Conservation (phyloP, 2,113 vertebrate genomes). For the Pyrgilauda ruficollis region DNA sequence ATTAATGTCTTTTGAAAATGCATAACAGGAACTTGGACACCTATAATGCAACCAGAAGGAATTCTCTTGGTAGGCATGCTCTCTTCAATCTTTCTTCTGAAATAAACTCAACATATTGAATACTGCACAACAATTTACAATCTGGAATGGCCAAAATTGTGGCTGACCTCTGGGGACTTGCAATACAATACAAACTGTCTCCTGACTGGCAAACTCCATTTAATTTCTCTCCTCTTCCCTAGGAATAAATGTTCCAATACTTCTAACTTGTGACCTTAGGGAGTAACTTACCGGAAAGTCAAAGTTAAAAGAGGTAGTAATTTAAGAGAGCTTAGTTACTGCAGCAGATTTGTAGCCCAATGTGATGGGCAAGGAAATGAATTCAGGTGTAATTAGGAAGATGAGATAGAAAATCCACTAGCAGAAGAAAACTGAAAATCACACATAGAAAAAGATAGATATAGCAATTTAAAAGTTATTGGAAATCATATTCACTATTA, state of each 20-base stretch:
- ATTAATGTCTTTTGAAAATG: not conserved
- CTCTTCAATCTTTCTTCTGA: not conserved
- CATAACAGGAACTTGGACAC: not conserved
- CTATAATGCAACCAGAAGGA: not conserved
- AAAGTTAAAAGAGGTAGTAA: slow-evolving; percentile 13
- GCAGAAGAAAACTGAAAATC: not conserved
- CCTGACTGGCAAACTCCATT: slow-evolving; percentile 36
- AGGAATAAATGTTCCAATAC: slow-evolving; percentile 35
- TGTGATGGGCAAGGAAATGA: not conserved
- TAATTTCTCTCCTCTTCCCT: slow-evolving; percentile 31
- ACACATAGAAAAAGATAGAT: not conserved
- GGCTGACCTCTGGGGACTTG: not conserved
- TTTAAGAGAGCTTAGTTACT: slow-evolving; percentile 1
- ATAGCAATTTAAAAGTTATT: not conserved
- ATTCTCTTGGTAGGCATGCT: not conserved
- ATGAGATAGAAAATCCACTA: not conserved
- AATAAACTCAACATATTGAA: slow-evolving; percentile 43
- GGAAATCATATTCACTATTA: not conserved
- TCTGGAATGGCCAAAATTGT: slow-evolving; percentile 37
- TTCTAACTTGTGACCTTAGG: slow-evolving; percentile 1
- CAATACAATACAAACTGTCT: not conserved
- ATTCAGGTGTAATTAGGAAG: slow-evolving; percentile 1
- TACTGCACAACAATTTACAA: not conserved
- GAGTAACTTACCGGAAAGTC: slow-evolving; percentile 30
- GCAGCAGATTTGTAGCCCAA: not conserved